Percentiles rank a stretch among this genome's conserved stretches.
phyloP scores from a whole-genome alignment of 2,113 vertebrate species.

The Pipa parva region DNA sequence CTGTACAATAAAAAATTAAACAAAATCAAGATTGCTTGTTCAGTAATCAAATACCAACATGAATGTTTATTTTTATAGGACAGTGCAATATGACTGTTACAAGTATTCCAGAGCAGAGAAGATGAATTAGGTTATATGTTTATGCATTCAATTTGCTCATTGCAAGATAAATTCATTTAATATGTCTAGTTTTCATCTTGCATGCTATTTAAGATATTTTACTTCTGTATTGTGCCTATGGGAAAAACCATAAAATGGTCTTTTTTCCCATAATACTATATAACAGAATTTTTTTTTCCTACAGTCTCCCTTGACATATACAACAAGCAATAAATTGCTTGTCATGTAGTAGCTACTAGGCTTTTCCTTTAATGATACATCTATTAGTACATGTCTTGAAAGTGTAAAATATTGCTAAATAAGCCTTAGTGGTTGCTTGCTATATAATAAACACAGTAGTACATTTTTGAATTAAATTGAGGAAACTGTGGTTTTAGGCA shows the following conservation, averaged over 20 bases:
- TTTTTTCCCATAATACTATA: conserved; percentile 36
- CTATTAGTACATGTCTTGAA: conserved; percentile 58
- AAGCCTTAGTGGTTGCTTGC: conserved; percentile 46
- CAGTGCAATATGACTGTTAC: too few species aligned
- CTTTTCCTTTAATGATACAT: conserved; percentile 68
- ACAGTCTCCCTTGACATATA: conserved; percentile 51
- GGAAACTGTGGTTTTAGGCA: conserved; percentile 1
- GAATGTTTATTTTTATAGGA: too few species aligned
- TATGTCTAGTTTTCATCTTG: conserved; percentile 18
- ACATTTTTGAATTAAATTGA: conserved; percentile 22
- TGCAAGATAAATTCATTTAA: conserved; percentile 28
- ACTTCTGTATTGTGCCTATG: conserved; percentile 26
- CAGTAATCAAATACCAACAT: too few species aligned
- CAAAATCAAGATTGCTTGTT: too few species aligned
- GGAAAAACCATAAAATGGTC: conserved; percentile 28
- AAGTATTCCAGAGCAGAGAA: too few species aligned
- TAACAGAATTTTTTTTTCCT: conserved; percentile 32
- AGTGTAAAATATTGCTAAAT: conserved; percentile 56
- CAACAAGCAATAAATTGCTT: conserved; percentile 63
- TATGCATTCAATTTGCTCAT: conserved; percentile 15
- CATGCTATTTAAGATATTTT: conserved; percentile 21
- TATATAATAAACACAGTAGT: conserved; percentile 9
- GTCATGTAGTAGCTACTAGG: conserved; percentile 57
- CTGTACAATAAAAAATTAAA: too few species aligned
- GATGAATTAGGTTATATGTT: too few species aligned